These are phyloP conservation scores for Chinchilla lanigera DNA, from an alignment of 2,113 vertebrate genomes.

Conservation along the genomic window DNA sequence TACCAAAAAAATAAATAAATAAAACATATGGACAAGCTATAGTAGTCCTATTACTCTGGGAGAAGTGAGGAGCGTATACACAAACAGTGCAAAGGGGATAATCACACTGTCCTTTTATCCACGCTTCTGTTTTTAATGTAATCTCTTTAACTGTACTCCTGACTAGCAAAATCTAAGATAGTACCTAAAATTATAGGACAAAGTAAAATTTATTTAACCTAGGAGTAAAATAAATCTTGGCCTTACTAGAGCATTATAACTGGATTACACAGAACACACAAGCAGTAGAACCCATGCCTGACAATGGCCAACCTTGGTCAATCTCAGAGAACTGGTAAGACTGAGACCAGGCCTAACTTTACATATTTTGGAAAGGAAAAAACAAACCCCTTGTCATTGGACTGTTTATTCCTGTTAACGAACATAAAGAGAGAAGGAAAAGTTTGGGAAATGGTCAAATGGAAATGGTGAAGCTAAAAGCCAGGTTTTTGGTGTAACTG, in stretches of 20 bases:
- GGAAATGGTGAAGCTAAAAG: not conserved
- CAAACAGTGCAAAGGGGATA: not conserved
- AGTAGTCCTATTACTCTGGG: not conserved
- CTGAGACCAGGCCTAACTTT: not conserved
- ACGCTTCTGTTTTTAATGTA: not conserved
- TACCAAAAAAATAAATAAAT: too few species aligned
- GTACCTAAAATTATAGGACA: not conserved
- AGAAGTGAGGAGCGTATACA: not conserved
- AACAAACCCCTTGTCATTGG: not conserved
- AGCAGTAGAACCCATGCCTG: not conserved
- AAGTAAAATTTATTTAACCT: slow-evolving; percentile 31
- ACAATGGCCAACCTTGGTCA: not conserved
- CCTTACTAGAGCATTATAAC: not conserved
- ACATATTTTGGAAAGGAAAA: not conserved
- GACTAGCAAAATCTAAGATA: slow-evolving; percentile 9
- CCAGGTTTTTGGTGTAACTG: not conserved
- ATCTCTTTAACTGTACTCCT: not conserved
- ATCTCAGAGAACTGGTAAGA: not conserved
- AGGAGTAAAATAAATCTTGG: not conserved
- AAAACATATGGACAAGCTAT: not conserved
- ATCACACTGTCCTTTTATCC: slow-evolving; percentile 8
- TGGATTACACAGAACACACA: not conserved
- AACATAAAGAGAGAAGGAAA: not conserved
- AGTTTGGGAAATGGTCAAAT: not conserved
- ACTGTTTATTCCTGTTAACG: not conserved